Percentiles rank a stretch among this genome's conserved stretches.
Conservation (phyloP, 2,797 vertebrate genomes). For the Sebastiscus tertius region DNA sequence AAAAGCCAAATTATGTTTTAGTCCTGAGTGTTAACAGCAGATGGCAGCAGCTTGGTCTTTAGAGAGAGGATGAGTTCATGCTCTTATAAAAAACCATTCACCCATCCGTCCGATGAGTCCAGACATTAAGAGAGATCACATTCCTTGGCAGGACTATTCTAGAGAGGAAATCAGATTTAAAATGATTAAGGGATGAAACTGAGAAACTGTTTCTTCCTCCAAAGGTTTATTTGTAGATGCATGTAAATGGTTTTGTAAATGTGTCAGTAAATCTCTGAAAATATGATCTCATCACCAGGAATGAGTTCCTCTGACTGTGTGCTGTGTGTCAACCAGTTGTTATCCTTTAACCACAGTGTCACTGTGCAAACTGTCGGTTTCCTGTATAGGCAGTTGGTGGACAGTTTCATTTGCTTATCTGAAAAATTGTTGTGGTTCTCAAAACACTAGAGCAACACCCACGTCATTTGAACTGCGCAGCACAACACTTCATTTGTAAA, state of each 20-base stretch:
- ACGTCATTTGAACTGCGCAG: neutral
- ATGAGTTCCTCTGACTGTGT: neutral
- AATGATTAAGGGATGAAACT: neutral
- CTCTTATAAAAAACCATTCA: neutral
- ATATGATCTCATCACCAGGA: neutral
- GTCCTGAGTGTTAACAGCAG: constrained; percentile 48
- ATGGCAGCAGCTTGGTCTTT: constrained; percentile 50
- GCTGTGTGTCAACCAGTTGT: constrained; percentile 21
- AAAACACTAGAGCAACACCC: neutral
- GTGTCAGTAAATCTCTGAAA: constrained; percentile 3
- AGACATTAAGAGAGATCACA: neutral
- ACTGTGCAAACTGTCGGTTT: neutral
- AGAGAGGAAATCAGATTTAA: neutral
- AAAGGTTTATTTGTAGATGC: neutral
- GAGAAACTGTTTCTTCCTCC: neutral
- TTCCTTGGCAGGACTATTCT: neutral
- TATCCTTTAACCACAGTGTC: constrained; percentile 31
- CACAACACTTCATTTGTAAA: neutral
- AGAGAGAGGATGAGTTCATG: neutral
- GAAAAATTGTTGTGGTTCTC: neutral
- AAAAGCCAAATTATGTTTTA: neutral
- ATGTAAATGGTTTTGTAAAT: neutral
- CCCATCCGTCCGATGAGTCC: neutral
- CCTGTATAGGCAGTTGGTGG: neutral
- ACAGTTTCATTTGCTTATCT: neutral